These are phyloP conservation scores for Agrypnia vestita DNA, from an alignment of 1,140 invertebrate genomes.

Conservation along the genomic window DNA sequence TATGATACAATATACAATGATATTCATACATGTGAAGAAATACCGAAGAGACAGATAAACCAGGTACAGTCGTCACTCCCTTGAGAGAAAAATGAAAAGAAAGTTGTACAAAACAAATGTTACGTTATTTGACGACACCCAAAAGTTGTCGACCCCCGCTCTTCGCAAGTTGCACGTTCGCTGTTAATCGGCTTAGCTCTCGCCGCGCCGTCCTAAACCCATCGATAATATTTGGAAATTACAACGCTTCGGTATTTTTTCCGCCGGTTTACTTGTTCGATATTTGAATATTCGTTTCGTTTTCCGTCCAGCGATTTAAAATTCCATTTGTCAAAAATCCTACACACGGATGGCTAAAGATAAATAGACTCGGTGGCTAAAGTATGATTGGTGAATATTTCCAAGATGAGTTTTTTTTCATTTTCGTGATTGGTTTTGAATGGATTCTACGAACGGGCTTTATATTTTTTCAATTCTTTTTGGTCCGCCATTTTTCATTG, in stretches of 20 bases:
- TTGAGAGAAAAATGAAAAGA: too few species aligned
- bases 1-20: too few species aligned
- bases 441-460: not conserved
- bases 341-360: slow-evolving; percentile 39
- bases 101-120: too few species aligned
- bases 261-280: slow-evolving; percentile 44
- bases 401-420: slow-evolving; percentile 41
- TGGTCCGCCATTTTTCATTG: too few species aligned
- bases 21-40: too few species aligned
- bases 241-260: slow-evolving; percentile 52
- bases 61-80: too few species aligned
- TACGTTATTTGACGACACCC: too few species aligned
- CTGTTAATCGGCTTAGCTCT: slow-evolving; percentile 58
- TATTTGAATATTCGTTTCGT: slow-evolving; percentile 45
- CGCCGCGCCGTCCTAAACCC: slow-evolving; percentile 56
- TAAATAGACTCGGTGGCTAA: slow-evolving; percentile 35
- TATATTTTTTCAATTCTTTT: too few species aligned
- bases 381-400: slow-evolving; percentile 24
- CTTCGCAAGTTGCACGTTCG: slow-evolving; percentile 53
- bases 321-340: slow-evolving; percentile 47
- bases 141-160: slow-evolving; percentile 45
- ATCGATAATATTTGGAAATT: slow-evolving; percentile 62
- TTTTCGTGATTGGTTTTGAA: slow-evolving; percentile 24
- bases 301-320: slow-evolving; percentile 43
- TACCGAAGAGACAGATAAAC: too few species aligned